Conservation (phyloP, 2,113 vertebrate species). For the Nycticorax nycticorax region DNA sequence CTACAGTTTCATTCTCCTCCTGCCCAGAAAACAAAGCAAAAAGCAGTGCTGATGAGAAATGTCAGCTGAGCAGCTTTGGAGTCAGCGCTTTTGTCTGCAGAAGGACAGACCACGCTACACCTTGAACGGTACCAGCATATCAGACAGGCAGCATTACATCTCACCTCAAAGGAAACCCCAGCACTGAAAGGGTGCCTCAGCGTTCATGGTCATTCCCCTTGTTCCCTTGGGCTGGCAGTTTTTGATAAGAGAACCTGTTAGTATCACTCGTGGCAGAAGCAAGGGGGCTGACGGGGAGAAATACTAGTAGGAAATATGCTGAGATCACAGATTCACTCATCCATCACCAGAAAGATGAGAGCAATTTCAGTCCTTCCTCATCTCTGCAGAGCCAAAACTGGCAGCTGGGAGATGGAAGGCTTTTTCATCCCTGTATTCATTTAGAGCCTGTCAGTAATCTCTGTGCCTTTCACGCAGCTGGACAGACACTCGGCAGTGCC, state of each 20-base stretch:
- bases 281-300: background rate
- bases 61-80: background rate
- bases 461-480: background rate
- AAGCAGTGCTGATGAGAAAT: background rate
- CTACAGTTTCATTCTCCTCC: background rate
- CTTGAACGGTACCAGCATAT: background rate
- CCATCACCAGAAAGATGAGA: background rate
- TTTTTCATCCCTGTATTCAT: background rate
- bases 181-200: background rate
- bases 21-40: background rate
- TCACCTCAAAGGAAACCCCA: background rate
- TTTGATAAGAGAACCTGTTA: background rate
- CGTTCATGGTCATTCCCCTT: fast-evolving
- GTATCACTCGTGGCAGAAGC: background rate
- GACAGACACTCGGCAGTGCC: background rate
- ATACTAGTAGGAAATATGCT: background rate
- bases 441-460: background rate
- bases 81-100: background rate
- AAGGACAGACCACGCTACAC: background rate
- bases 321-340: background rate
- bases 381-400: background rate
- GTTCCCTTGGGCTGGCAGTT: background rate
- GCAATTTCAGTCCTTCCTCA: background rate
- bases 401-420: background rate
- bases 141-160: background rate